Evolutionary conservation across 1,140 invertebrate genomes (phyloP).

Genomic region (Cydia splendana): DNA sequence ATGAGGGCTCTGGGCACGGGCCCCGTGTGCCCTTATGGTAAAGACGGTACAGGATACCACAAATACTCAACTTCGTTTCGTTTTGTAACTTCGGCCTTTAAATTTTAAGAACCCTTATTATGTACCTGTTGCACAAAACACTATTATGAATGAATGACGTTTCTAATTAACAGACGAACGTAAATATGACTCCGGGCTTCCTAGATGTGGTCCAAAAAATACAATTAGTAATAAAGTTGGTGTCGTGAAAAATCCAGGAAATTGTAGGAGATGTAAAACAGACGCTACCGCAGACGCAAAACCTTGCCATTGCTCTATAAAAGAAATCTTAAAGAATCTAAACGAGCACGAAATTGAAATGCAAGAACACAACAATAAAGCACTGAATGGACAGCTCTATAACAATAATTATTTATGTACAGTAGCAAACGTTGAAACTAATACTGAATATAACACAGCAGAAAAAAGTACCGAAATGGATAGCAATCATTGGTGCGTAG

Average conservation of each 20-base stretch:
- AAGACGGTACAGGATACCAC: too few species aligned
- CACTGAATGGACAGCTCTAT: background rate
- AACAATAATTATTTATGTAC: background rate
- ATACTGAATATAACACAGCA: background rate
- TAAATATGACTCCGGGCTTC: background rate
- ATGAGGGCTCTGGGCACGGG: too few species aligned
- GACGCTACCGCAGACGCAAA: background rate
- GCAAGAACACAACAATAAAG: background rate
- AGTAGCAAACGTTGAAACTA: background rate
- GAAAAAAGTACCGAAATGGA: background rate
- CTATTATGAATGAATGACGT: background rate
- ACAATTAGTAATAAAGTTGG: background rate
- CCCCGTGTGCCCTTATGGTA: too few species aligned
- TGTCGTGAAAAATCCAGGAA: background rate
- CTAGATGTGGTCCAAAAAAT: background rate
- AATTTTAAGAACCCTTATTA: too few species aligned
- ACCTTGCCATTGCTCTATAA: background rate
- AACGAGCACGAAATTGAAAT: background rate
- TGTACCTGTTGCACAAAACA: too few species aligned
- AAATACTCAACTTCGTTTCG: background rate
- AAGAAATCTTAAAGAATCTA: background rate
- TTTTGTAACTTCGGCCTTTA: too few species aligned
- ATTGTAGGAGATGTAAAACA: background rate
- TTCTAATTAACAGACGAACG: background rate
- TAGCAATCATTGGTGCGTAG: background rate